Evolutionary conservation across 1,140 invertebrate genomes (phyloP).

Genomic region (Aleiodes sp.): DNA sequence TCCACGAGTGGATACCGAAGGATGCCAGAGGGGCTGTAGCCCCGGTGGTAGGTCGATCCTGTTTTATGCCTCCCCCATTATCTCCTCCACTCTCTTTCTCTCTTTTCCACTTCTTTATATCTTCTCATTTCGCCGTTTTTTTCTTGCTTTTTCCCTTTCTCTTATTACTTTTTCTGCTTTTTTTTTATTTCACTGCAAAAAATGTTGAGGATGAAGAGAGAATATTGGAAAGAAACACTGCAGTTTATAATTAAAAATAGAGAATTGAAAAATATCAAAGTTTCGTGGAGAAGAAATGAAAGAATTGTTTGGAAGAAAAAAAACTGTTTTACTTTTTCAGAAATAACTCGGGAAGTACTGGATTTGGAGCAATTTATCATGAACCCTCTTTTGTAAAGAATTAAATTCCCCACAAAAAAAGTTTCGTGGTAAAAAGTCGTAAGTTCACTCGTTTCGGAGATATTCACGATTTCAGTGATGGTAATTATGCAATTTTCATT

Average conservation of each 20-base stretch:
- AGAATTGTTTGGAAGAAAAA: no score
- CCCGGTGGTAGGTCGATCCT: conserved; percentile 49
- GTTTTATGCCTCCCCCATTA: conserved; percentile 28
- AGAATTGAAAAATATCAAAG: no score
- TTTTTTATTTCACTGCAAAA: conserved; percentile 22
- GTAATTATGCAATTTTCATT: no score
- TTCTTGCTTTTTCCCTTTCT: conserved; percentile 35
- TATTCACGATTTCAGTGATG: no score
- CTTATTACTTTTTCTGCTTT: conserved; percentile 55
- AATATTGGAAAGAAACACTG: conserved; percentile 40
- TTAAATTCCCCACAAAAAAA: no score
- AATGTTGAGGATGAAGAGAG: not conserved
- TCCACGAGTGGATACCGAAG: conserved; percentile 39
- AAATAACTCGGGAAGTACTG: no score
- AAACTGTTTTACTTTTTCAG: no score
- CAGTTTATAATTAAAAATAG: conserved; percentile 26
- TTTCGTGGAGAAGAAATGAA: no score
- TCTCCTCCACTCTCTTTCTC: conserved; percentile 3
- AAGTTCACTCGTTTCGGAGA: no score
- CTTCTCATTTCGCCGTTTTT: conserved; percentile 35
- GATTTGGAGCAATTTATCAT: no score
- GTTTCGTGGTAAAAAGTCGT: no score
- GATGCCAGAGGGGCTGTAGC: conserved; percentile 52
- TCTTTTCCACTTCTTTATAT: conserved; percentile 25
- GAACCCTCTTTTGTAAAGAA: no score